A percentile compares a stretch with the other conserved stretches of the same genome.
Conservation (phyloP, 1,140 invertebrate species). For the Anagrus nilaparvatae region DNA sequence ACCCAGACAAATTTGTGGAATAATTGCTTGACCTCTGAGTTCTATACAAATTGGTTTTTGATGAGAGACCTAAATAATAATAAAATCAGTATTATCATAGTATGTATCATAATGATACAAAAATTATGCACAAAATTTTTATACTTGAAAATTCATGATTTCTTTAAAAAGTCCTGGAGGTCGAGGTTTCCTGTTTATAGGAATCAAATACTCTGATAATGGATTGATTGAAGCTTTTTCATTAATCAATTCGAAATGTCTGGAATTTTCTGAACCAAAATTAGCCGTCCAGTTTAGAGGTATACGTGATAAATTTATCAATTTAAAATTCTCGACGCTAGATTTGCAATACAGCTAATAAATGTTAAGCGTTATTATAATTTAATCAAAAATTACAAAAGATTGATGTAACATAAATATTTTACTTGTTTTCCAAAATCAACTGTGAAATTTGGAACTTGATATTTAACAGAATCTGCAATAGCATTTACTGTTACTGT, state of each 20-base stretch:
- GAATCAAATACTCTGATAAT: neutral
- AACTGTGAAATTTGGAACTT: conserved; percentile 26
- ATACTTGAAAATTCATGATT: conserved; percentile 11
- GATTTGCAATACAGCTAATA: conserved; percentile 21
- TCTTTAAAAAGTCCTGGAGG: conserved; percentile 18
- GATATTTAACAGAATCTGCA: conserved; percentile 29
- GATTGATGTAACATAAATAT: neutral
- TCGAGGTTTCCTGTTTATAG: conserved; percentile 1
- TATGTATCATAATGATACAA: neutral
- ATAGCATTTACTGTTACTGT: conserved; percentile 26
- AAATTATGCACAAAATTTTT: neutral
- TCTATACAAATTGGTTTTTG: conserved; percentile 25
- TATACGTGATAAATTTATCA: conserved; percentile 19
- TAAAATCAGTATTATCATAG: neutral
- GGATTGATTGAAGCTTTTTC: neutral
- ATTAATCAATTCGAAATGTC: neutral
- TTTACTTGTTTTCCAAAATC: conserved; percentile 36
- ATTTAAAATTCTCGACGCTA: conserved; percentile 3
- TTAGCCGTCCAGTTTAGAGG: conserved; percentile 18
- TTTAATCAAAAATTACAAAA: neutral
- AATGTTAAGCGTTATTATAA: neutral
- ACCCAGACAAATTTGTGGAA: conserved; percentile 33
- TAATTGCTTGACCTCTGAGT: conserved; percentile 30
- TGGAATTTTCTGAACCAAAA: neutral
- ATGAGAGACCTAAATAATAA: conserved; percentile 22